These are phyloP conservation scores for Eublepharis macularius DNA, from an alignment of 2,113 vertebrate genomes.

Conservation along the genomic window DNA sequence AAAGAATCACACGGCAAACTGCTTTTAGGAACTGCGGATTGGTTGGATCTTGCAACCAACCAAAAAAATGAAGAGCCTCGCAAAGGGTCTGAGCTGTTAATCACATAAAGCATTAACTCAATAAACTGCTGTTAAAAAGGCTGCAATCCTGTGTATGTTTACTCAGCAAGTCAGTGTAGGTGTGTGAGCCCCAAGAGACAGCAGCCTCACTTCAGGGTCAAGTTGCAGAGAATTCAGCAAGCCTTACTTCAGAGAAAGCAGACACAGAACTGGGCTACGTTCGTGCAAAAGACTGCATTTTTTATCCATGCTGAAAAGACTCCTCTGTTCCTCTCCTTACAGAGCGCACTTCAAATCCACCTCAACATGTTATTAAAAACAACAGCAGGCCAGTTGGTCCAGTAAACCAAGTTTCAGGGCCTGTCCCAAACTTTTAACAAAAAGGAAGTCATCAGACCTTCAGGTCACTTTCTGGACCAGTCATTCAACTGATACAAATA, in stretches of 20 bases:
- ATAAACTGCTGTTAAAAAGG: not conserved
- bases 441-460: constrained; percentile 26
- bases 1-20: constrained; percentile 38
- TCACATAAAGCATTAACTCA: not conserved
- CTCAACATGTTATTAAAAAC: accelerated
- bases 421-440: constrained; percentile 25
- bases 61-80: not conserved
- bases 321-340: not conserved
- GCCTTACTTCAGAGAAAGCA: too few relatives aligned
- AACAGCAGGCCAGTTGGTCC: not conserved
- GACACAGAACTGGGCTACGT: too few relatives aligned
- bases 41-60: not conserved
- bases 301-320: not conserved
- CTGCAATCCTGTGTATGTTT: not conserved
- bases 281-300: too few relatives aligned
- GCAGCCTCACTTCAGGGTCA: too few relatives aligned
- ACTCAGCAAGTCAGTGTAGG: too few relatives aligned
- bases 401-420: not conserved
- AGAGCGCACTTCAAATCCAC: not conserved
- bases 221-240: too few relatives aligned
- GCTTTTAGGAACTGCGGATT: constrained; percentile 18
- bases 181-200: too few relatives aligned
- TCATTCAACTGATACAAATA: not conserved
- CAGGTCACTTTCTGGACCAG: constrained; percentile 11
- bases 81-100: not conserved